Percentiles rank a stretch among this genome's conserved stretches.
Conservation (phyloP, 2,797 vertebrate species). For the Atherinosoma microstoma region DNA sequence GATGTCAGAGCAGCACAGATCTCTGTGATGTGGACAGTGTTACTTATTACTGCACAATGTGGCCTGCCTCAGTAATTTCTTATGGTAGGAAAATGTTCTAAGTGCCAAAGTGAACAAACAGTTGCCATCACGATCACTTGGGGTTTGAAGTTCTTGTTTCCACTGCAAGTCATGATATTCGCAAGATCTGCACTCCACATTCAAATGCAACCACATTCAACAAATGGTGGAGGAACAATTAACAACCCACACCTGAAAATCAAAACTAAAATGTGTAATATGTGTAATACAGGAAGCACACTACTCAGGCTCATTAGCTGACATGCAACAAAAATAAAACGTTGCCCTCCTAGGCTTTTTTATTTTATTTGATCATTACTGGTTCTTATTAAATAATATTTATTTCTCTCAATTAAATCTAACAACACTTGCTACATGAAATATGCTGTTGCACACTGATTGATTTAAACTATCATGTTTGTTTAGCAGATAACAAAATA, state of each 20-base stretch:
- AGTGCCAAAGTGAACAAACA: constrained; percentile 8
- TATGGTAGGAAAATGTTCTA: constrained; percentile 11
- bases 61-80: constrained; percentile 51
- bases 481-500: not conserved
- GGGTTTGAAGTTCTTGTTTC: not conserved
- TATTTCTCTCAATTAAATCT: not conserved
- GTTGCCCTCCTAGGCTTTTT: not conserved
- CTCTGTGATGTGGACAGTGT: constrained; percentile 74
- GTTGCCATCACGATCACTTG: not conserved
- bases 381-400: not conserved
- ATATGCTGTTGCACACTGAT: not conserved
- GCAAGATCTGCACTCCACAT: constrained; percentile 32
- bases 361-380: not conserved
- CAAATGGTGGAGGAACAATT: constrained; percentile 27
- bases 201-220: constrained; percentile 48
- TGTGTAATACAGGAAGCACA: not conserved
- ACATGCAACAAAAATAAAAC: not conserved
- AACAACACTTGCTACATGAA: not conserved
- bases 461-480: not conserved
- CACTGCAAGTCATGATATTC: constrained; percentile 17
- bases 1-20: constrained; percentile 44
- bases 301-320: constrained; percentile 5
- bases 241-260: constrained; percentile 34
- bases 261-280: constrained; percentile 20
- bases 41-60: constrained; percentile 54